These are phyloP conservation scores for Heterotis niloticus DNA, from an alignment of 2,113 vertebrate genomes.

Conservation along the genomic window DNA sequence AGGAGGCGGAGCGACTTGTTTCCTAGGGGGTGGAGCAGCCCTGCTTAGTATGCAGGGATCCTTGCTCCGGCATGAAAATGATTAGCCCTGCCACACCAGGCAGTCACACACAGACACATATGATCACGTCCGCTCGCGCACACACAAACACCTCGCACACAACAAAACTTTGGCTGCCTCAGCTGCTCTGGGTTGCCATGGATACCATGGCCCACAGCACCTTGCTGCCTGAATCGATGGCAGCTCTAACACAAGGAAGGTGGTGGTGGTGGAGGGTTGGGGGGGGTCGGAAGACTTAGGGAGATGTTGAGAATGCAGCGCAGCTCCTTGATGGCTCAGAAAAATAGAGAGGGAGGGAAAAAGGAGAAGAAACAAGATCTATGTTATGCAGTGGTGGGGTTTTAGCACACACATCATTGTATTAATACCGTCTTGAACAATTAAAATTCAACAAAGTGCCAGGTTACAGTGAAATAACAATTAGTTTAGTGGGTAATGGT, in stretches of 20 bases:
- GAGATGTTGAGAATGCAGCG: constrained; percentile 29
- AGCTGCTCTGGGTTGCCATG: constrained; percentile 65
- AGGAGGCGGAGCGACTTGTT: neutral
- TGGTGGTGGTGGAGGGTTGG: neutral
- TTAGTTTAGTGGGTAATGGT: constrained; percentile 1
- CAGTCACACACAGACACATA: constrained; percentile 37
- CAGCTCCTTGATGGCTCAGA: constrained; percentile 25
- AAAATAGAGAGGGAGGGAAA: neutral
- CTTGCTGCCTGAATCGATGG: constrained; percentile 69
- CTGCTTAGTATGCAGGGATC: constrained; percentile 43
- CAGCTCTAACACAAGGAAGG: constrained; percentile 48
- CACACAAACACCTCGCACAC: constrained; percentile 27
- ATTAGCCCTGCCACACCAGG: constrained; percentile 22
- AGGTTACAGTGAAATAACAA: constrained; percentile 18
- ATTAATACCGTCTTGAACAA: neutral
- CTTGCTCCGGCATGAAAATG: constrained; percentile 43
- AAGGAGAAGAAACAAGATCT: constrained; percentile 9
- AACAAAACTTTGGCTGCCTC: constrained; percentile 64
- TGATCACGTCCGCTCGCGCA: constrained; percentile 50
- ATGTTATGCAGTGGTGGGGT: neutral
- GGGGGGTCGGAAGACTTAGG: constrained; percentile 22
- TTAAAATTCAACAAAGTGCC: constrained; percentile 19
- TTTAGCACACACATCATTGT: neutral
- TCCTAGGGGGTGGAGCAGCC: constrained; percentile 25
- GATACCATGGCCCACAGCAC: constrained; percentile 71